Percentiles rank a stretch among this genome's conserved stretches.
phyloP scores from a whole-genome alignment of 2,888 invertebrate genomes.

The Lasioglossum marginatum region DNA sequence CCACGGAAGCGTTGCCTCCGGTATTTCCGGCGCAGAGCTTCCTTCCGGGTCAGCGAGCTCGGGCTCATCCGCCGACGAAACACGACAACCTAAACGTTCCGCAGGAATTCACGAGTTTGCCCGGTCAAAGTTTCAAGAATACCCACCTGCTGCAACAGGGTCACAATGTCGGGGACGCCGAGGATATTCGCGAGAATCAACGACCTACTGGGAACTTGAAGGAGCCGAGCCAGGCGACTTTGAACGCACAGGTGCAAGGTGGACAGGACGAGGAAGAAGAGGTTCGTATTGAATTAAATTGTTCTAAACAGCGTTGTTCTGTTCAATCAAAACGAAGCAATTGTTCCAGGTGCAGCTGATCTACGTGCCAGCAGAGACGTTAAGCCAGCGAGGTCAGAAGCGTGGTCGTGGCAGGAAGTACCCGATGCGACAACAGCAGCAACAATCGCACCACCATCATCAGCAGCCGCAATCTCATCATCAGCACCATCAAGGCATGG shows the following conservation, averaged over 20 bases:
- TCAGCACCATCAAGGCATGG: conserved; percentile 47
- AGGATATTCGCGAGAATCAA: conserved; percentile 52
- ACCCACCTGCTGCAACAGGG: conserved; percentile 41
- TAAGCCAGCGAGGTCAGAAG: conserved; percentile 86
- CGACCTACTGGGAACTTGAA: conserved; percentile 65
- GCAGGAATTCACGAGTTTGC: conserved; percentile 46
- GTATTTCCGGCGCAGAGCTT: conserved; percentile 79
- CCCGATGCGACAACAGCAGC: conserved; percentile 58
- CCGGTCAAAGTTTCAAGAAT: conserved; percentile 37
- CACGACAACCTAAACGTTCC: conserved; percentile 37
- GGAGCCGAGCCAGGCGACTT: conserved; percentile 52
- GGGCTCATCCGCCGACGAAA: conserved; percentile 35
- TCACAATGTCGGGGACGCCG: conserved; percentile 29
- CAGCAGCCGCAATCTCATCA: conserved; percentile 59
- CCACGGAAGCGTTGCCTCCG: conserved; percentile 77
- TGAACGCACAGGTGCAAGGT: conserved; percentile 55
- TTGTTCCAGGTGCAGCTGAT: conserved; percentile 88
- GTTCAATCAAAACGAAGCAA: background rate
- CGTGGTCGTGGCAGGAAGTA: conserved; percentile 74
- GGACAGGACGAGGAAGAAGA: conserved; percentile 74
- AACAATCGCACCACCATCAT: conserved; percentile 59
- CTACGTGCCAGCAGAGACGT: conserved; percentile 92
- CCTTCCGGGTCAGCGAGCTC: conserved; percentile 59
- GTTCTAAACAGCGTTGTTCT: no score
- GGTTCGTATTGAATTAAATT: conserved; percentile 55